Conservation (phyloP, 2,888 invertebrate genomes). For the Cephus rjabovi region DNA sequence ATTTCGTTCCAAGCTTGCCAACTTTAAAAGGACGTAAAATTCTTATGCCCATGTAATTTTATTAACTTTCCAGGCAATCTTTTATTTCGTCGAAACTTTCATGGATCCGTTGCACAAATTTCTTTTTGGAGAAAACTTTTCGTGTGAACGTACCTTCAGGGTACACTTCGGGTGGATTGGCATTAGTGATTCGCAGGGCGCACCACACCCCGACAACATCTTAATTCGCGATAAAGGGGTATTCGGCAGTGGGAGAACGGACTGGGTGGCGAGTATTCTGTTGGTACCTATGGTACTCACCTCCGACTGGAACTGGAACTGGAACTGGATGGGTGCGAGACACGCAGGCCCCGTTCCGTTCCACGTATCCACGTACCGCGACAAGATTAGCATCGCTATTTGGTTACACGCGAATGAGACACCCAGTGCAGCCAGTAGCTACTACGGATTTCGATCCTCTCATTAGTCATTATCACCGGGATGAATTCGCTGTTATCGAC, state of each 20-base stretch:
- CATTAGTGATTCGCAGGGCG: slow-evolving; percentile 9
- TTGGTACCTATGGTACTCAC: background rate
- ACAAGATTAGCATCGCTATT: slow-evolving; percentile 60
- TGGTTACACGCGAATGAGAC: slow-evolving; percentile 56
- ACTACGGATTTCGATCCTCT: slow-evolving; percentile 39
- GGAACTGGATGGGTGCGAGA: slow-evolving; percentile 36
- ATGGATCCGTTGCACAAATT: background rate
- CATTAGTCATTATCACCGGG: slow-evolving; percentile 47
- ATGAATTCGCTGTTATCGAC: background rate
- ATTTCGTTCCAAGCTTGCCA: background rate
- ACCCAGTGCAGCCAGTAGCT: slow-evolving; percentile 37
- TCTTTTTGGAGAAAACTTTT: slow-evolving; percentile 17
- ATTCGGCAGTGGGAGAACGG: slow-evolving; percentile 40
- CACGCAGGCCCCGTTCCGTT: slow-evolving; percentile 44
- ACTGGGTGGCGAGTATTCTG: slow-evolving; percentile 18
- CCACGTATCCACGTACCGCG: slow-evolving; percentile 52
- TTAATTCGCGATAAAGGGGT: slow-evolving; percentile 56
- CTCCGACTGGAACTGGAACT: background rate
- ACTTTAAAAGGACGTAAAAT: background rate
- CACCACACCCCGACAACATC: slow-evolving; percentile 42
- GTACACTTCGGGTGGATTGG: background rate
- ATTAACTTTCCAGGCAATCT: background rate
- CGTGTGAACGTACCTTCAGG: slow-evolving; percentile 17
- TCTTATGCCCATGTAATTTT: background rate
- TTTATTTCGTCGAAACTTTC: background rate